Conservation (phyloP, 2,888 invertebrate genomes). For the Drosophila limbata region DNA sequence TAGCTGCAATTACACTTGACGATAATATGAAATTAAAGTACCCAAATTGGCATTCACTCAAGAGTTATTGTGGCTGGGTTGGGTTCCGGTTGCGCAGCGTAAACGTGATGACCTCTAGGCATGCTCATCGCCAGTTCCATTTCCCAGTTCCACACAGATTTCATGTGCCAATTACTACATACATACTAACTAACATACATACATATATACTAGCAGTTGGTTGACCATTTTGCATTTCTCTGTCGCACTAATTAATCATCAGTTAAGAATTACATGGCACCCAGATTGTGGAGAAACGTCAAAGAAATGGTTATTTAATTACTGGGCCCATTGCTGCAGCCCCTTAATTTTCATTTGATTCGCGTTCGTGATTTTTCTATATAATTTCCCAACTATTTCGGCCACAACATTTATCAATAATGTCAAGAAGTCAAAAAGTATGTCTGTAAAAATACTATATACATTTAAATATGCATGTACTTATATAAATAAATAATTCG, state of each 20-base stretch:
- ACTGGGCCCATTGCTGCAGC: constrained; percentile 28
- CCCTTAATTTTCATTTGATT: constrained; percentile 12
- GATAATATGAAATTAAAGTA: constrained; percentile 69
- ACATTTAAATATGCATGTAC: neutral
- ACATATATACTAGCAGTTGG: neutral
- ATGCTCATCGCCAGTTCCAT: constrained; percentile 48
- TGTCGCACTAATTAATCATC: constrained; percentile 76
- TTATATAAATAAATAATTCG: constrained; percentile 25
- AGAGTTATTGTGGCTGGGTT: constrained; percentile 47
- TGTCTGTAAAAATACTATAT: constrained; percentile 38
- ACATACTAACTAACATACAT: neutral
- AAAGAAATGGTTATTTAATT: constrained; percentile 66
- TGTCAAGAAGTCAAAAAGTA: constrained; percentile 57
- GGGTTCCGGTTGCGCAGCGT: constrained; percentile 33
- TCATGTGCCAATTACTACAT: constrained; percentile 66
- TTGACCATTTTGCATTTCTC: constrained; percentile 37
- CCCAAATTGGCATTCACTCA: constrained; percentile 65
- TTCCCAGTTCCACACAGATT: constrained; percentile 44
- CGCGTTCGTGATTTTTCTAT: constrained; percentile 62
- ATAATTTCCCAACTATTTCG: constrained; percentile 64
- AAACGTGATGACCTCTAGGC: constrained; percentile 66
- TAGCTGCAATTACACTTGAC: constrained; percentile 67
- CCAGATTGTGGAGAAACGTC: constrained; percentile 52
- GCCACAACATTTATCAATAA: constrained; percentile 73
- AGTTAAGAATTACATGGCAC: constrained; percentile 66